Base-by-base conservation (phyloP, 2,888 invertebrate species). In the Pilophorus perplexus region DNA sequence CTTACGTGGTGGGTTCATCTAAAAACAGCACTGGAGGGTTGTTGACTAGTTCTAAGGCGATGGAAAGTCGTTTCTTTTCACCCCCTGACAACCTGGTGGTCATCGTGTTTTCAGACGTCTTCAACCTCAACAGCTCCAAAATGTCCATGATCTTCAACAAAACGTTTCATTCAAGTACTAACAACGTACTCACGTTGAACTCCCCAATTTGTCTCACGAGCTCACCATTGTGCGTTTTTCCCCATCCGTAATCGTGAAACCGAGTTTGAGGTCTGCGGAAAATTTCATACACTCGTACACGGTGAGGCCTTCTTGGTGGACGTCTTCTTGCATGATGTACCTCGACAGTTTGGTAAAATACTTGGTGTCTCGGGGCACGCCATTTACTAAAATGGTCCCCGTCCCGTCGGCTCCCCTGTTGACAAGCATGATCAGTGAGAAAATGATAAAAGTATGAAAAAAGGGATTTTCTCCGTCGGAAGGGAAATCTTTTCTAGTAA, bases 1-100 rank as follows among this genome's bases (percentile, higher is more conserved):
- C 84, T 85, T 80, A 96, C 95, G 95, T 94, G 2, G 97, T 97
- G 0, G 96, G 96, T 76, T 97, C 96, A 77, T 97, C 96, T 68
- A 97, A 82, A 77, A 96, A 96, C 77, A 97, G 85, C 5, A 96
- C 87, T 0, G 96, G 94, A 1, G 96, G 97, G 77, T 97, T 96
- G 77, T 95, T 94, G 59, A 93, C 85, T 23, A 97, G 80, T 76
- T 97, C 97, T 69, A 94, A 77, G 0, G 95, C 96, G 46, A 97
- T 93, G 0, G 93, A 91, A n/a, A 97, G 81, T 23, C 96, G 82
- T 76, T 97, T 97, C 69, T 85, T 84, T 78, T 97, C 95, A 0
- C 97, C 97, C 0, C 96, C 96, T 0, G 95, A 95, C 22, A 97
- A 79, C 59, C 80, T 81, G 69, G 84, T 82, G 0, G 90, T 86